Base-by-base conservation (phyloP, 1,140 invertebrate species). In the Druon quercuslanigerum region DNA sequence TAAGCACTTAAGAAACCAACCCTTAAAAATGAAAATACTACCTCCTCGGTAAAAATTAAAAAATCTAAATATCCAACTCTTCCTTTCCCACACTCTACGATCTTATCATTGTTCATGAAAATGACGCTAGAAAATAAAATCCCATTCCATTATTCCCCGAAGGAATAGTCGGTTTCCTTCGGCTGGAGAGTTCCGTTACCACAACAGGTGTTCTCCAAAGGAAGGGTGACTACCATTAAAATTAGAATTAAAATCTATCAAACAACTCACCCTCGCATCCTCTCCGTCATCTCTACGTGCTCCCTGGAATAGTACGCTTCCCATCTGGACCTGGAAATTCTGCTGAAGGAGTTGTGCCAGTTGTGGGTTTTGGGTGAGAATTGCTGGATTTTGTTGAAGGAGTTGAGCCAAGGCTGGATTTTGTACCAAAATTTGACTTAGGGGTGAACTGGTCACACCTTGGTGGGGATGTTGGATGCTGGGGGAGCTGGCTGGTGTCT, bases 301-400 rank as follows among this genome's bases (percentile, higher is more conserved):
- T 72, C 89, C 85, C 74, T 85, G 84, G 76, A 89, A 87, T 19
- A 90, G 79, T 40, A 89, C 80, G 78, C 79, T 86, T 52, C 89
- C 90, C 89, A 91, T 90, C 66, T 91, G 90, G 50, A 88, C 90
- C 74, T 90, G 89, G 40, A 91, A 85, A 84, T 90, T 91, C 83
- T 91, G 90, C 66, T 91, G 90, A 16, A 91, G 74, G 51, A 91
- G 78, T 73, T 90, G 90, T 4, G 90, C 88, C 71, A 91, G 72
- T 50, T 91, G 90, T 0, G 90, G 90, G 79, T 91, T 90, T 60
- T 91, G 90, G 12, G 87, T 80, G 16, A 91, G 76, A 25, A 91
- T 91, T 16, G 89, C 81, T 0, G 90, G 90, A 71, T 91, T 90
- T 51, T 90, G 88, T 56, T 91, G 90, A 12, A 91, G 60, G 9